Evolutionary conservation across 2,888 invertebrate species (phyloP).

Genomic region (Euphydryas editha): DNA sequence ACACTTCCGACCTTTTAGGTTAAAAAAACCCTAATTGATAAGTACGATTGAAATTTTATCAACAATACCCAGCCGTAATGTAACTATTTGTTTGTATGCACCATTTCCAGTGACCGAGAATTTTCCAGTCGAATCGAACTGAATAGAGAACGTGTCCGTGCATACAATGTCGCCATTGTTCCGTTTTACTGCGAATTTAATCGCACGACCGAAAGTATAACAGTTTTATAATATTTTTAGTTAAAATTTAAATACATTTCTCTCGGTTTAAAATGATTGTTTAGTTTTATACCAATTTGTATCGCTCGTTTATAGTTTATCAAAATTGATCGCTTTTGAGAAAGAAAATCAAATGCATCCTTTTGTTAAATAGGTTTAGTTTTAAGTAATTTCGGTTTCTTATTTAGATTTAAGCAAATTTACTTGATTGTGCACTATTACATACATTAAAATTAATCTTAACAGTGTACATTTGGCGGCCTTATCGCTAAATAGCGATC

Average conservation of each 20-base stretch:
- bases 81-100: not conserved
- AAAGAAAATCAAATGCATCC: no score
- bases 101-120: not conserved
- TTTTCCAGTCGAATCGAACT: not conserved
- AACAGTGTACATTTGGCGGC: no score
- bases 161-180: not conserved
- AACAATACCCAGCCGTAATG: not conserved
- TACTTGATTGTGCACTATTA: no score
- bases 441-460: no score
- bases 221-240: not conserved
- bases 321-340: no score
- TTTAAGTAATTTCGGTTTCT: no score
- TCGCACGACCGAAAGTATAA: not conserved
- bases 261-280: not conserved
- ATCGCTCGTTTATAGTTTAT: not conserved
- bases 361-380: no score
- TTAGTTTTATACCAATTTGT: not conserved
- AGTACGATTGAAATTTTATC: not conserved
- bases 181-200: constrained; percentile 4
- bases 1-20: no score
- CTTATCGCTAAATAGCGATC: no score
- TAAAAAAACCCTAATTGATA: not conserved
- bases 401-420: no score
- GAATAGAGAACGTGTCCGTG: not conserved
- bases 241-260: not conserved